Base-by-base conservation (phyloP, 1,140 invertebrate species). In the Sinella curviseta region DNA sequence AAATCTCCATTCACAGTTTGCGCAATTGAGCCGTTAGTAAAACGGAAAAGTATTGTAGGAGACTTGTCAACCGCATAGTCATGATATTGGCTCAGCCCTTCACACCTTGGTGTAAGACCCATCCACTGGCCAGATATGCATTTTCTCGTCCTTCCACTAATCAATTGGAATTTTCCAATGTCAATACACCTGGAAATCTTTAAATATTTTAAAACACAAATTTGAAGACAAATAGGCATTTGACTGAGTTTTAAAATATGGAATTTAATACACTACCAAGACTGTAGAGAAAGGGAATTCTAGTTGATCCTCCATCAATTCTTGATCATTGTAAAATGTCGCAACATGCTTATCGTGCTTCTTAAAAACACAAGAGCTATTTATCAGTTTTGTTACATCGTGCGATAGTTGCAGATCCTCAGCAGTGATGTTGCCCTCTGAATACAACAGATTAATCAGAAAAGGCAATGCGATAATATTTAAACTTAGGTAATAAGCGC, bases 21-120 rank as follows among this genome's bases (percentile, higher is more conserved):
- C 1, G 93, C 93, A 78, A 95, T 95, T 0, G 94, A 93, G 0
- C 94, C 94, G 35, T 92, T 87, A 65, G 92, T 90, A 86, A 94
- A 92, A 0, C 94, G 88, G 85, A 95, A 94, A 28, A 95, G 86
- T 77, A 95, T 94, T 4, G 94, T 95, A 0, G 94, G 94, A 0
- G 93, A 91, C 86, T 94, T 94, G 82, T 95, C 93, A 90, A 95
- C 92, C 93, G 93, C 93, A 86, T 94, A 95, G 85, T 95, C 93
- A 83, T 94, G 93, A 26, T 39, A 48, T 48, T 75, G 39, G 24
- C 39, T 75, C 14, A 75, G 24, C 8, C 74, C 93, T 83, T 92
- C 91, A 86, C 94, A 95, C 1, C 90, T 88, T 12, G 94, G 93
- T 82, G 92, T 93, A 0, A 89, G 88, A 16, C 93, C 93, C 60